phyloP scores from a whole-genome alignment of 1,140 invertebrate species.

The Medauroidea extradentata region DNA sequence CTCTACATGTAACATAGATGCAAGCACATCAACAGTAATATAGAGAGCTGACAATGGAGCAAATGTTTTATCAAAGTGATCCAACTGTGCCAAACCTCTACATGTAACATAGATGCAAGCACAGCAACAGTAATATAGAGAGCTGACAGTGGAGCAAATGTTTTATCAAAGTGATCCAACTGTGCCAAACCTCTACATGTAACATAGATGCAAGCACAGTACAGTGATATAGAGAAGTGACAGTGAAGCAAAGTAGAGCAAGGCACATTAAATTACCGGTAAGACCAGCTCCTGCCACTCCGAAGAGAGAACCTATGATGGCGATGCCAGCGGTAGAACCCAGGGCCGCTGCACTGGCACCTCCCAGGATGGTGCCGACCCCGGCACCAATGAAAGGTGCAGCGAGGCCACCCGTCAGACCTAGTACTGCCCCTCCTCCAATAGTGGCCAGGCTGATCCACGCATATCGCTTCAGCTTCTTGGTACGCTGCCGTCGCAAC shows the following conservation, averaged over 20 bases:
- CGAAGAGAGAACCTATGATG: slow-evolving; percentile 63
- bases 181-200: no score
- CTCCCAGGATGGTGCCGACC: slow-evolving; percentile 51
- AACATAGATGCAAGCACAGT: no score
- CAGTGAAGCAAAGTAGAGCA: neutral
- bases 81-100: no score
- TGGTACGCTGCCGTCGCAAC: slow-evolving; percentile 45
- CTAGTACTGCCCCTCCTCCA: slow-evolving; percentile 60
- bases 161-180: no score
- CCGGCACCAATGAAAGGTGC: slow-evolving; percentile 63
- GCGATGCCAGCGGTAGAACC: slow-evolving; percentile 57
- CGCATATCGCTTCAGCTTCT: slow-evolving; percentile 58
- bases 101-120: no score
- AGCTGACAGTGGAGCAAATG: no score
- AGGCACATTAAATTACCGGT: slow-evolving; percentile 45
- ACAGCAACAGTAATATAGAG: no score
- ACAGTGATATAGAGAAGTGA: neutral
- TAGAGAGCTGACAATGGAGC: no score
- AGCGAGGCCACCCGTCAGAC: slow-evolving; percentile 62
- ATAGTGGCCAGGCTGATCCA: slow-evolving; percentile 60
- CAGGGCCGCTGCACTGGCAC: slow-evolving; percentile 54
- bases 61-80: no score
- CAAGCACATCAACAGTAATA: no score
- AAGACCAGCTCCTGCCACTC: slow-evolving; percentile 62
- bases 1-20: neutral